These are phyloP conservation scores for Margarornis squamiger DNA, from an alignment of 2,797 vertebrate genomes.

Conservation along the genomic window DNA sequence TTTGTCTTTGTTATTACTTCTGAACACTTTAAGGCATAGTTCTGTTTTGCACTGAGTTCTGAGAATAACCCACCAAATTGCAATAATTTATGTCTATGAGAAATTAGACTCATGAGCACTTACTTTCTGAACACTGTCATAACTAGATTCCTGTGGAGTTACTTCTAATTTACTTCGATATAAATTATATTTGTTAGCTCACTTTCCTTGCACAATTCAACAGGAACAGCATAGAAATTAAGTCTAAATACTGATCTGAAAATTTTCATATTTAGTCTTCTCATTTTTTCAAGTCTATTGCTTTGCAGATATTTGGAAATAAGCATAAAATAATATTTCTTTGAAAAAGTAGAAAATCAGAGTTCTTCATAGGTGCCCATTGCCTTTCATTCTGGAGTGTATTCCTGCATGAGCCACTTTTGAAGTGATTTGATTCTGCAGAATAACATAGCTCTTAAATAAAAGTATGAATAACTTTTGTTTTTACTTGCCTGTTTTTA, in stretches of 20 bases:
- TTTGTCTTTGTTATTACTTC: not conserved
- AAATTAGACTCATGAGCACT: not conserved
- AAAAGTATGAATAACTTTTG: not conserved
- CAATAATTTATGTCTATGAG: not conserved
- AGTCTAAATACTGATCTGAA: not conserved
- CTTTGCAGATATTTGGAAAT: not conserved
- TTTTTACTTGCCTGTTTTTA: not conserved
- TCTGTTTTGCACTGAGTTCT: not conserved
- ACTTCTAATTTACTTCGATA: not conserved
- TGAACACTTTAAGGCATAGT: not conserved
- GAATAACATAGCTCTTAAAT: not conserved
- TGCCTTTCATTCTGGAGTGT: not conserved
- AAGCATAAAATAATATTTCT: not conserved
- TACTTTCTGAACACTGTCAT: not conserved
- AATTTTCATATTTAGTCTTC: not conserved
- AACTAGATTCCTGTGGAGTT: not conserved
- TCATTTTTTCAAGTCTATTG: not conserved
- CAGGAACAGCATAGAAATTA: not conserved
- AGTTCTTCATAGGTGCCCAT: not conserved
- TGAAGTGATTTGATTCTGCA: not conserved
- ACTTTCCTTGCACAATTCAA: not conserved
- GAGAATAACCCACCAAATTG: not conserved
- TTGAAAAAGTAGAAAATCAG: not conserved
- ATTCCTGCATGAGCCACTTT: not conserved
- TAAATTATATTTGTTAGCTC: not conserved